phyloP scores from a whole-genome alignment of 2,797 vertebrate species.

The Acridotheres tristis region DNA sequence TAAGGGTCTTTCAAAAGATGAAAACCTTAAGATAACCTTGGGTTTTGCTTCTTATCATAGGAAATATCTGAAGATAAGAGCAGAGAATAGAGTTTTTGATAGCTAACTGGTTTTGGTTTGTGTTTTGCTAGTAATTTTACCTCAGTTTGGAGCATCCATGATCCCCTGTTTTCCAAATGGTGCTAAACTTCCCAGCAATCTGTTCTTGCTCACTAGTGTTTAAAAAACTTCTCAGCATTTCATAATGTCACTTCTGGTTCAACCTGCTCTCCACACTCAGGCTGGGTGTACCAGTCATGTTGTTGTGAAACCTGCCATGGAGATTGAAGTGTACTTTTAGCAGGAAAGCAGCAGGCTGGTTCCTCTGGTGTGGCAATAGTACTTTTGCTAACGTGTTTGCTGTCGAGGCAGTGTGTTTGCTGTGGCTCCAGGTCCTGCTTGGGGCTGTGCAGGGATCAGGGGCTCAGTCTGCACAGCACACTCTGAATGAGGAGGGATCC shows the following conservation, averaged over 20 bases:
- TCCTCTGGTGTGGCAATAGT: background rate
- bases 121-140: background rate
- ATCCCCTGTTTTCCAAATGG: rapidly evolving
- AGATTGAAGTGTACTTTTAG: background rate
- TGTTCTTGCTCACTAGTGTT: background rate
- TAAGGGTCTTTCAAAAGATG: background rate
- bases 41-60: rapidly evolving
- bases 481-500: background rate
- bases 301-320: background rate
- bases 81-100: background rate
- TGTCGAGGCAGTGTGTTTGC: background rate
- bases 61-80: background rate
- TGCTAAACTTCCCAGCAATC: background rate
- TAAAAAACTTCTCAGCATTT: background rate
- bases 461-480: background rate
- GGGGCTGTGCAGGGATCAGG: background rate
- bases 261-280: background rate
- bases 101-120: background rate
- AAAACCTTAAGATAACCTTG: background rate
- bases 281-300: background rate
- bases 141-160: background rate
- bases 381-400: rapidly evolving
- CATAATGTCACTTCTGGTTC: background rate
- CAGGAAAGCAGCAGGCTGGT: background rate
- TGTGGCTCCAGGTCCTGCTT: background rate